phyloP scores from a whole-genome alignment of 2,113 vertebrate genomes.

The Oplegnathus fasciatus region DNA sequence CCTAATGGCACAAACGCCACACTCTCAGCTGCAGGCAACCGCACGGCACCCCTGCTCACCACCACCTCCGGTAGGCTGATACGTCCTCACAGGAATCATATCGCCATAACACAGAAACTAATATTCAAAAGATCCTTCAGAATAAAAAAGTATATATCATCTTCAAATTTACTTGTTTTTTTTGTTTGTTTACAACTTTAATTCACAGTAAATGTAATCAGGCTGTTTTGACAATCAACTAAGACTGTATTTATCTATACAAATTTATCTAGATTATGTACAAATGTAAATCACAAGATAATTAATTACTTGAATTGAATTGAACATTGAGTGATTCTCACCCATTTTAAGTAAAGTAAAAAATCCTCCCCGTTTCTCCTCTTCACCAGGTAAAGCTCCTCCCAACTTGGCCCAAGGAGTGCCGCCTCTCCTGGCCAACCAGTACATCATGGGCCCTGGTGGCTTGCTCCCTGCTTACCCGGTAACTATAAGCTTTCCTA shows the following conservation, averaged over 20 bases:
- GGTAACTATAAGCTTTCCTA: conserved; percentile 82
- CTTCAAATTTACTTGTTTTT: background rate
- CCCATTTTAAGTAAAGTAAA: background rate
- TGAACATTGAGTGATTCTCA: background rate
- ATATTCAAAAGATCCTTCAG: background rate
- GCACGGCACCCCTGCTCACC: conserved; percentile 86
- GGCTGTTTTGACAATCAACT: background rate
- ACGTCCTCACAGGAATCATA: background rate
- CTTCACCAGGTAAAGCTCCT: conserved; percentile 92
- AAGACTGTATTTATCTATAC: background rate
- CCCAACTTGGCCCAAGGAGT: conserved; percentile 95
- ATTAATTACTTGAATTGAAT: no score
- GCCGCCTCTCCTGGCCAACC: conserved; percentile 94
- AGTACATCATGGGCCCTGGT: conserved; percentile 98
- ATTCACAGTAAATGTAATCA: background rate
- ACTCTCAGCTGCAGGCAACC: conserved; percentile 84
- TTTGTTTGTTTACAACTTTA: background rate
- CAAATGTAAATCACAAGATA: background rate
- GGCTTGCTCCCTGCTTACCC: conserved; percentile 97
- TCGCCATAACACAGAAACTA: background rate
- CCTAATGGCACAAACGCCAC: conserved; percentile 83
- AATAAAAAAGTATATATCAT: background rate
- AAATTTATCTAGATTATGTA: background rate
- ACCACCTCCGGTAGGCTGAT: conserved; percentile 87
- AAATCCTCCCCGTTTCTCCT: background rate